Evolutionary conservation across 2,113 vertebrate species (phyloP), one percentile per base, ranked within the genome.

Genomic region (Cryptomyrus ogoouensis): DNA sequence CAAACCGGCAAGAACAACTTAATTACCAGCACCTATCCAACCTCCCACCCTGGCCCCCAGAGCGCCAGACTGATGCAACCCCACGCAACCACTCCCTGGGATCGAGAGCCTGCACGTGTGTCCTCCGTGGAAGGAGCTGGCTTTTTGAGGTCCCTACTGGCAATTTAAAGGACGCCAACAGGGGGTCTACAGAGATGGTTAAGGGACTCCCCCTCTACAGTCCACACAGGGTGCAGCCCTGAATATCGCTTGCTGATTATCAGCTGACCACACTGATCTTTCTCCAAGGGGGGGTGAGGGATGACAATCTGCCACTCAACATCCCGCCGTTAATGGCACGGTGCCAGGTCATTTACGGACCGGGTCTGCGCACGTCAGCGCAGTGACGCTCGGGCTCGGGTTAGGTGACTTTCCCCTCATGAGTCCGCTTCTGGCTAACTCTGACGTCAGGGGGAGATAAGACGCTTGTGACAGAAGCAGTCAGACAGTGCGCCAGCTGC

Each of bases 11-110:
- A 87, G 56, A 93, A 95, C 94, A 94, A 96, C 96, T 96, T 95
- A 94, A 96, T 96, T 96, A 96, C 94, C 94, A 95, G 89, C 93
- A 95, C 95, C 96, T 95, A 95, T 94, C 95, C 96, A 35, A 96
- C 92, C 94, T 93, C 91, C 93, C 49, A 89, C 91, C 90, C 93
- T 93, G 91, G 89, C 91, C 93, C 44, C 47, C 35, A 87, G 39
- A 74, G 35, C 17, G 6, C 17, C 92, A 93, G 94, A 95, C 96
- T 96, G 96, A 96, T 93, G 96, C 95, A 96, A 96, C 90, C 93
- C 93, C 93, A 89, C 5, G 95, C 94, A 96, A 96, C 93, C 92
- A 92, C 95, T 94, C 93, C 93, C 93, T 66, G n/a, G 21, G 56
- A 49, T 7, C 35, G 47, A 5, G 46, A 27, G 39, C 27, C 9